These are phyloP conservation scores for Arizona elegans DNA, from an alignment of 2,113 vertebrate species.

Conservation along the genomic window DNA sequence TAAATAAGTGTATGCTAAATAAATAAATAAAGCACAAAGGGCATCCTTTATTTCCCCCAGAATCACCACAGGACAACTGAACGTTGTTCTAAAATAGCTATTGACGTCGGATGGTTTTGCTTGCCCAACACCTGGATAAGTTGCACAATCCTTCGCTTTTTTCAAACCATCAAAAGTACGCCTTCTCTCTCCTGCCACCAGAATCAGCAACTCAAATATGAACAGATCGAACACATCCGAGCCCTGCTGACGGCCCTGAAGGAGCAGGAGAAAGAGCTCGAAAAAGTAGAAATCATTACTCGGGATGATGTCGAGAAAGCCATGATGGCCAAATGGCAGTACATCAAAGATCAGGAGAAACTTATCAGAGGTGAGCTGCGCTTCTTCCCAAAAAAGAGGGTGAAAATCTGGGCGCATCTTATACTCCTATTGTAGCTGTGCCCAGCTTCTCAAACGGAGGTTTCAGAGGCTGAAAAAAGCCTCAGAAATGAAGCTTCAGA, in stretches of 20 bases:
- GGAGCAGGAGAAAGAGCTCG: slow-evolving; percentile 58
- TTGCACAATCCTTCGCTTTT: too few relatives aligned
- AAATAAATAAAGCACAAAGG: background rate
- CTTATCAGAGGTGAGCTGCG: slow-evolving; percentile 69
- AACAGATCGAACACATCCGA: slow-evolving; percentile 60
- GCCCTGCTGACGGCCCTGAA: slow-evolving; percentile 59
- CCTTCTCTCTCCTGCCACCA: slow-evolving; percentile 12
- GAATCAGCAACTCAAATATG: slow-evolving; percentile 66
- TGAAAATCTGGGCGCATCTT: too few relatives aligned
- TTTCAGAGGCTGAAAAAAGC: too few relatives aligned
- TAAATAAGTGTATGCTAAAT: too few relatives aligned
- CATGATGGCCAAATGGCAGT: slow-evolving; percentile 68
- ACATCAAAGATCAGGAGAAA: slow-evolving; percentile 67
- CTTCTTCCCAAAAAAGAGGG: too few relatives aligned
- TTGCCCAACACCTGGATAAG: too few relatives aligned
- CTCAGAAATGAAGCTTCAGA: too few relatives aligned
- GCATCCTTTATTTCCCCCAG: background rate
- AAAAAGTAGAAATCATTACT: slow-evolving; percentile 53
- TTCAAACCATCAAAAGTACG: too few relatives aligned
- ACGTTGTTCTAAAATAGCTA: background rate
- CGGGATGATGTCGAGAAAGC: slow-evolving; percentile 71
- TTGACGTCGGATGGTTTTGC: background rate
- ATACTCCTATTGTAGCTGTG: too few relatives aligned
- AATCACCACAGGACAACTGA: background rate
- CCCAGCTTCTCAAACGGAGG: too few relatives aligned